Evolutionary conservation across 2,888 invertebrate genomes (phyloP).

Genomic region (Xestobium rufovillosum): DNA sequence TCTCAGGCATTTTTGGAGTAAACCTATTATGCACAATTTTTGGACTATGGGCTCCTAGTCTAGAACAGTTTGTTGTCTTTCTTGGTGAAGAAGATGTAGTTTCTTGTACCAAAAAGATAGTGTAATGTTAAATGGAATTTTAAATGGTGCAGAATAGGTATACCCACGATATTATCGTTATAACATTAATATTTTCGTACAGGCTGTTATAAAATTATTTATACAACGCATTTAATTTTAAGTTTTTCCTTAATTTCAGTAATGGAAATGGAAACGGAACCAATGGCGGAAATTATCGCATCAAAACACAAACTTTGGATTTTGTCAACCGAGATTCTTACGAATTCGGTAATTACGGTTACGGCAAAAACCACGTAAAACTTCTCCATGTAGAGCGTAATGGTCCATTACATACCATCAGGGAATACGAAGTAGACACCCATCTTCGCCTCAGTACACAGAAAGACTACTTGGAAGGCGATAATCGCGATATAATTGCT

Average conservation of each 20-base stretch:
- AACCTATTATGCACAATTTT: too few relatives aligned
- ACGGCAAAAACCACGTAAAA: constrained; percentile 70
- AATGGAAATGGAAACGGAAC: neutral
- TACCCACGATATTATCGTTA: too few relatives aligned
- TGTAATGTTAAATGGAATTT: too few relatives aligned
- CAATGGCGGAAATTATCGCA: neutral
- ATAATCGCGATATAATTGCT: constrained; percentile 72
- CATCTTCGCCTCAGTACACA: constrained; percentile 61
- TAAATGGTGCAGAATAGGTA: too few relatives aligned
- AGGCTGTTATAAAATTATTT: too few relatives aligned
- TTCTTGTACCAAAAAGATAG: too few relatives aligned
- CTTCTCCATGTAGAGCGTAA: constrained; percentile 63
- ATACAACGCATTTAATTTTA: too few relatives aligned
- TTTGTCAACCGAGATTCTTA: constrained; percentile 39
- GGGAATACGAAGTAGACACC: constrained; percentile 68
- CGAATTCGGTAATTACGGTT: constrained; percentile 57
- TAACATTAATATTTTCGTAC: too few relatives aligned
- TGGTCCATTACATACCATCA: constrained; percentile 58
- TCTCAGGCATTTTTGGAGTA: too few relatives aligned
- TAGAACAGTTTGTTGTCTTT: too few relatives aligned
- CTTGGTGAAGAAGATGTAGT: too few relatives aligned
- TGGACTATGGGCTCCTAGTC: too few relatives aligned
- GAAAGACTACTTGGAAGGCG: constrained; percentile 63
- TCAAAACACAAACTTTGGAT: neutral
- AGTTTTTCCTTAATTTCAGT: constrained; percentile 1